Evolutionary conservation across 2,888 invertebrate species (phyloP).

Genomic region (Cyaniris semiargus): DNA sequence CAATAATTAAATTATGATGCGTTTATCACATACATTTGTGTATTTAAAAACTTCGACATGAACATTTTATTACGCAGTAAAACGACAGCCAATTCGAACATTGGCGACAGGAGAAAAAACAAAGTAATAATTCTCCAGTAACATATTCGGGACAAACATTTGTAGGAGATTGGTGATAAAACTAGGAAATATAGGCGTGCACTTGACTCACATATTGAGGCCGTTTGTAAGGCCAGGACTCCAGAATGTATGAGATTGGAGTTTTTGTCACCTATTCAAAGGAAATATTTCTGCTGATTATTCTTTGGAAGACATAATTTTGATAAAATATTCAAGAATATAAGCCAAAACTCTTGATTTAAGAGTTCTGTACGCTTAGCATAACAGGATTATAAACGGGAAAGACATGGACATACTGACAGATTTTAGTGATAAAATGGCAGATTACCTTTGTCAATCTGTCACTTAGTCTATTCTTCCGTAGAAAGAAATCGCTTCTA

Average conservation of each 20-base stretch:
- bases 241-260: constrained; percentile 1
- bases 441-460: too few species aligned
- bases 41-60: background rate
- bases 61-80: background rate
- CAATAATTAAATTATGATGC: too few species aligned
- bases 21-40: background rate
- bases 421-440: too few species aligned
- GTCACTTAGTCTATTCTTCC: too few species aligned
- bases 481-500: too few species aligned
- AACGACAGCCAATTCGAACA: background rate
- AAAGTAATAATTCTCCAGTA: constrained; percentile 57
- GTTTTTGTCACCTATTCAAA: constrained; percentile 12
- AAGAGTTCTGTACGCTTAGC: too few species aligned
- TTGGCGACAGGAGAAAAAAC: constrained; percentile 51
- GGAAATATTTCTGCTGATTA: background rate
- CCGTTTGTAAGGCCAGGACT: constrained; percentile 8
- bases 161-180: constrained; percentile 38
- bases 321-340: background rate
- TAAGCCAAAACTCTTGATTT: too few species aligned
- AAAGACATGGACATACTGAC: too few species aligned
- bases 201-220: background rate
- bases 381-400: too few species aligned
- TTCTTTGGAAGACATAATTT: background rate
- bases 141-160: constrained; percentile 47
- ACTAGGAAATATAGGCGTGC: constrained; percentile 5